Evolutionary conservation across 2,113 vertebrate species (phyloP).

Genomic region (Aix galericulata): DNA sequence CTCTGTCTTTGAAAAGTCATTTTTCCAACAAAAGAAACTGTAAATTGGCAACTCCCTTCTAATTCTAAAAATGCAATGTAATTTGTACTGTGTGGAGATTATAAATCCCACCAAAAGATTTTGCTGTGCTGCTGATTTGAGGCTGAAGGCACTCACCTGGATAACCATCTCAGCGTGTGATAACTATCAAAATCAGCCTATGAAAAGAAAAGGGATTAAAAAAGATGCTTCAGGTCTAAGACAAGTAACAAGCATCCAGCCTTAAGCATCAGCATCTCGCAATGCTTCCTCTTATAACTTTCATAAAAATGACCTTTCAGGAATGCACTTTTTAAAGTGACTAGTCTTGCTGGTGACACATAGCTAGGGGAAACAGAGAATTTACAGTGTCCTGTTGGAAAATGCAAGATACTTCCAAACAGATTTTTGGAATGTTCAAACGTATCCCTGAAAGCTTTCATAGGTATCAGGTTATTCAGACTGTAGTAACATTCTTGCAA

Average conservation of each 20-base stretch:
- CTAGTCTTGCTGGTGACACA: neutral
- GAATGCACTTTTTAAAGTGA: neutral
- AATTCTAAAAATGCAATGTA: fast-evolving
- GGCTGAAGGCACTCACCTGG: neutral
- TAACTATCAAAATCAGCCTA: neutral
- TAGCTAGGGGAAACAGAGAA: neutral
- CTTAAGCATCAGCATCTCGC: neutral
- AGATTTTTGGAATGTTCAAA: neutral
- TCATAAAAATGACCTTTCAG: constrained; percentile 6
- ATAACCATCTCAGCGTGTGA: fast-evolving
- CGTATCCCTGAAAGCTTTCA: neutral
- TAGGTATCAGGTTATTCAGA: neutral
- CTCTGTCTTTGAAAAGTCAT: neutral
- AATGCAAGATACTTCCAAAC: neutral
- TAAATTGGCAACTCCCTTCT: neutral
- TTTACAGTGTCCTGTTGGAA: neutral
- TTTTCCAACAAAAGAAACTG: neutral
- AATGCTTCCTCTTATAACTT: neutral
- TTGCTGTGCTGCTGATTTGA: neutral
- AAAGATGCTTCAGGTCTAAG: neutral
- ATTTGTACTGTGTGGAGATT: neutral
- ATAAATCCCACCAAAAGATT: neutral
- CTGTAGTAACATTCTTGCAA: neutral
- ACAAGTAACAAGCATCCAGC: neutral
- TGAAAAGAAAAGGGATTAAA: neutral